A percentile compares a stretch with the other conserved stretches of the same genome.
Conservation (phyloP, 2,797 vertebrate species). For the Petrocephalus schoutedeni region DNA sequence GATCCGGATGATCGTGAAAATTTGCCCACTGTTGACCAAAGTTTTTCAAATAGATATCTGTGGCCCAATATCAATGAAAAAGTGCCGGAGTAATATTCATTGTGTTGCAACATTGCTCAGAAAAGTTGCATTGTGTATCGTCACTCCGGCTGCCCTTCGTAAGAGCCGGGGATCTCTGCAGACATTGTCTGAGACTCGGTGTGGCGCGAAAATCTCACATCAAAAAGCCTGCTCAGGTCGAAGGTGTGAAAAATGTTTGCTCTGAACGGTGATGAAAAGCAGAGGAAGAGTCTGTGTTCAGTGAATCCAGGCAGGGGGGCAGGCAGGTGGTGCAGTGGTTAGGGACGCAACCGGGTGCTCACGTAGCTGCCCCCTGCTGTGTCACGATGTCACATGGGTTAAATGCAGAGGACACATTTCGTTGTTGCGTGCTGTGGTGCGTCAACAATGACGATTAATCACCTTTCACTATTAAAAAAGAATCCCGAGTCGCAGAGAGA, state of each 20-base stretch:
- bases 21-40: background rate
- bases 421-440: no score
- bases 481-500: no score
- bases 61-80: background rate
- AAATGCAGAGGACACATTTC: no score
- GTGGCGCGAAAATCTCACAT: background rate
- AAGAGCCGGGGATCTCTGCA: background rate
- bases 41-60: background rate
- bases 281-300: background rate
- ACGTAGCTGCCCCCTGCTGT: no score
- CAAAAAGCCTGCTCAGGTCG: conserved; percentile 2
- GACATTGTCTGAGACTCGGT: background rate
- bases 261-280: background rate
- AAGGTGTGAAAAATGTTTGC: background rate
- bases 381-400: no score
- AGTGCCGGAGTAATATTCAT: background rate
- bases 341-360: no score
- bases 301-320: background rate
- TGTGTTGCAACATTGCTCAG: no score
- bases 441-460: no score
- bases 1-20: background rate
- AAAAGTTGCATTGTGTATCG: background rate
- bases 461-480: no score
- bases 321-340: background rate
- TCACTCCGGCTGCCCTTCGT: background rate